Evolutionary conservation across 2,113 vertebrate species (phyloP).

Genomic region (Phocoena sinus): DNA sequence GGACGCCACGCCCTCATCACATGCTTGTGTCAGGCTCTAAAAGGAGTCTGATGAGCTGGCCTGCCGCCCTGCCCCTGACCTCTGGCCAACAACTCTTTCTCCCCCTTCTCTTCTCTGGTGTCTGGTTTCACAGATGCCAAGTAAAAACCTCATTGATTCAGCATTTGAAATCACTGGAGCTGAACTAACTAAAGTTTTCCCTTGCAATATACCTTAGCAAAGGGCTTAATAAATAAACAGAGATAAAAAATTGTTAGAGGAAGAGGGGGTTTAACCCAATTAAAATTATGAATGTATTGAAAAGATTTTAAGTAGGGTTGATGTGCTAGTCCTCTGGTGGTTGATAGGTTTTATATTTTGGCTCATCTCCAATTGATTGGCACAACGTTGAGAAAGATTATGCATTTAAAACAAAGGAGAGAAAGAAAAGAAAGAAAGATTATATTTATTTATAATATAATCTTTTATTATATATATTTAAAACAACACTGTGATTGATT

Average conservation of each 20-base stretch:
- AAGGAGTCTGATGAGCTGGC: neutral
- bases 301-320: neutral
- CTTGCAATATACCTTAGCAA: neutral
- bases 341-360: neutral
- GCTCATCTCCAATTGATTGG: neutral
- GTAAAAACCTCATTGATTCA: slow-evolving; percentile 7
- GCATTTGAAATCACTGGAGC: neutral
- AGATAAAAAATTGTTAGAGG: neutral
- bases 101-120: neutral
- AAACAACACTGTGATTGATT: neutral
- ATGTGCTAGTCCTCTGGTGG: neutral
- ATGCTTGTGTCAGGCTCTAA: slow-evolving; percentile 23
- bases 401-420: neutral
- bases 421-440: neutral
- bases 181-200: neutral
- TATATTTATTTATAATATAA: neutral
- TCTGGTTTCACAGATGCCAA: slow-evolving; percentile 27
- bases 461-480: neutral
- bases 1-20: slow-evolving; percentile 28
- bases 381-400: neutral
- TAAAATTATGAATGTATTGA: neutral
- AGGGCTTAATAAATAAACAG: neutral
- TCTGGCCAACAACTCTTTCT: neutral
- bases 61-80: neutral
- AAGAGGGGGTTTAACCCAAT: neutral